These are phyloP conservation scores for Gymnoscopelus microlampas DNA, from an alignment of 2,797 vertebrate species.

Conservation along the genomic window DNA sequence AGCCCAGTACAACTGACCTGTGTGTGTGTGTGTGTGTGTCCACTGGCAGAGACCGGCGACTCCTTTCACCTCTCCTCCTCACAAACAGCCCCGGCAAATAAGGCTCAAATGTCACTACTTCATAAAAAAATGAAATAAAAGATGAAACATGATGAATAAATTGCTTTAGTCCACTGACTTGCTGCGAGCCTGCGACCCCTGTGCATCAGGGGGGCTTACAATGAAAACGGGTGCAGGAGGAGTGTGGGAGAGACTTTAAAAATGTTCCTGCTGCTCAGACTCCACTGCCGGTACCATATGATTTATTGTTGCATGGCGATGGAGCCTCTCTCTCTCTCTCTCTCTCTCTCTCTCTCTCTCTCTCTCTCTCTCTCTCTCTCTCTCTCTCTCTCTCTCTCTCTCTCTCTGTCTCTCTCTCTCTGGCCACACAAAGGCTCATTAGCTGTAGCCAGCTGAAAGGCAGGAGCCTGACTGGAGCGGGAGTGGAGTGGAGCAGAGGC, in stretches of 20 bases:
- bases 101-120: slow-evolving; percentile 63
- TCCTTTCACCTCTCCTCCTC: slow-evolving; percentile 81
- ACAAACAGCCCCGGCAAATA: slow-evolving; percentile 55
- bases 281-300: slow-evolving; percentile 89
- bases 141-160: slow-evolving; percentile 75
- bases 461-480: slow-evolving; percentile 87
- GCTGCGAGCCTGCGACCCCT: slow-evolving; percentile 62
- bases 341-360: slow-evolving; percentile 30
- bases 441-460: slow-evolving; percentile 92
- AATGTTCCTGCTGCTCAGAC: slow-evolving; percentile 85
- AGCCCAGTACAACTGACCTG: slow-evolving; percentile 88
- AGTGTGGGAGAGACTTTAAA: slow-evolving; percentile 66
- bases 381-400: slow-evolving; percentile 38
- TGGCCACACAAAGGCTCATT: slow-evolving; percentile 97
- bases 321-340: slow-evolving; percentile 77
- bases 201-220: slow-evolving; percentile 55
- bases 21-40: slow-evolving; percentile 62
- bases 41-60: slow-evolving; percentile 82
- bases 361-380: slow-evolving; percentile 34
- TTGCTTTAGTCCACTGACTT: slow-evolving; percentile 78
- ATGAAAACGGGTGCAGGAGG: slow-evolving; percentile 56
- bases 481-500: slow-evolving; percentile 80
- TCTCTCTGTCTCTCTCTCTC: slow-evolving; percentile 58
- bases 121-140: slow-evolving; percentile 42
- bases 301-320: slow-evolving; percentile 91